Evolutionary conservation across 2,113 vertebrate species (phyloP).

Genomic region (Sinocyclocheilus anophthalmus): DNA sequence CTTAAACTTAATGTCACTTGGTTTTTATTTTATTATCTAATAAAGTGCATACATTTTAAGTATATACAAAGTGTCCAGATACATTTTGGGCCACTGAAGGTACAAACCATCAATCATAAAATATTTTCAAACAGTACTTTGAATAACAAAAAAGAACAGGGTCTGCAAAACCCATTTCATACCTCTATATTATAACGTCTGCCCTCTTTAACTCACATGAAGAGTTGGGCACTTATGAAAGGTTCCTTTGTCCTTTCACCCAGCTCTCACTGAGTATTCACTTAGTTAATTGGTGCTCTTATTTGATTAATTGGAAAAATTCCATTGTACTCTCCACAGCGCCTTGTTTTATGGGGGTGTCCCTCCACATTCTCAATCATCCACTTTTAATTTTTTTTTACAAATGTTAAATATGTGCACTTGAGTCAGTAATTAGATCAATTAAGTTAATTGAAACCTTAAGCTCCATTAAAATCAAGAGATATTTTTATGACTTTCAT

Average conservation of each 20-base stretch:
- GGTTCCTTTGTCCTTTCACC: conserved; percentile 65
- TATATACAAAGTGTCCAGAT: background rate
- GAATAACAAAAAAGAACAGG: background rate
- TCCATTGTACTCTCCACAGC: conserved; percentile 71
- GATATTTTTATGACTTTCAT: conserved; percentile 52
- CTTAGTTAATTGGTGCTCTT: conserved; percentile 80
- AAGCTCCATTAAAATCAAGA: conserved; percentile 66
- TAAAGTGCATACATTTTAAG: background rate
- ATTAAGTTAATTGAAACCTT: conserved; percentile 77
- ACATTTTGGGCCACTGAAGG: background rate
- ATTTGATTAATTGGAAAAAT: conserved; percentile 78
- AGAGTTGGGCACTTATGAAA: conserved; percentile 42
- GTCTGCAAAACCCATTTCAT: background rate
- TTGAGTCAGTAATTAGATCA: conserved; percentile 79
- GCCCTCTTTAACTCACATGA: conserved; percentile 28
- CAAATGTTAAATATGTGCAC: conserved; percentile 80
- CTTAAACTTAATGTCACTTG: too few relatives aligned
- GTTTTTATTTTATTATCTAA: background rate
- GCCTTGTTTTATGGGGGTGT: conserved; percentile 71
- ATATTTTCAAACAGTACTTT: background rate
- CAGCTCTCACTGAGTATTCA: conserved; percentile 65
- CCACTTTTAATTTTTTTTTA: conserved; percentile 75
- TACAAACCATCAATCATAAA: background rate
- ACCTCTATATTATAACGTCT: background rate
- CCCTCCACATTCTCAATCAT: conserved; percentile 71